Evolutionary conservation across 2,797 vertebrate species (phyloP), one percentile per base, ranked within the genome.

Genomic region (Phataginus tricuspis): DNA sequence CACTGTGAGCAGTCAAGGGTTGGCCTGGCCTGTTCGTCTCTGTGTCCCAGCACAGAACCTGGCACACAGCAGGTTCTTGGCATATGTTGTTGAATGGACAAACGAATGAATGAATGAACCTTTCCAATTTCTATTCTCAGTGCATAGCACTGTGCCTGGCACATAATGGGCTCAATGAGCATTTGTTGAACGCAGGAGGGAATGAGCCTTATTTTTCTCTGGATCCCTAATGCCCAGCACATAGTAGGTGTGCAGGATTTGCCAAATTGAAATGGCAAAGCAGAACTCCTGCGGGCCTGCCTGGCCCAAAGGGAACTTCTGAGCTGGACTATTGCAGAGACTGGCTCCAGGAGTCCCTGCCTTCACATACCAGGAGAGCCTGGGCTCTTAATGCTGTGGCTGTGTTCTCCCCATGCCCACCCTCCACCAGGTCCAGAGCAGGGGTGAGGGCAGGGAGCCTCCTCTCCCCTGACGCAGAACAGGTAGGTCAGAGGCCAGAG

Each of bases 151-250:
- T 31, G 63, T 6, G 69, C 45, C 66, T n/a, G 61, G 53, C 57
- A 5, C 23, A 1, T 1, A 25, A 31, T n/a, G 14, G 8, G 57
- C 45, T 57, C 63, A 3, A 1, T 8, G 16, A 15, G 18, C 29
- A 6, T 37, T 66, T 83, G 75, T 59, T 49, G 68, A 77, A 78
- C 3, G 19, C 42, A n/a, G 6, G 39, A 51, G 69, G 39, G 68
- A 29, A 42, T 11, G 63, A 12, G 2, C 13, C 88, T 59, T 49
- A 19, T 29, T 77, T 11, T 53, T 80, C 57, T 86, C 92, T n/a
- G n/a, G 75, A 51, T 68, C 6, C 57, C 42, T 31, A 8, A 9
- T 0, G 7, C 51, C 68, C 39, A 74, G 21, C 64, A 45, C 25
- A 13, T 9, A 31, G 85, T 25, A 53, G 39, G 27, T 16, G 34